Conservation (phyloP, 2,888 invertebrate species). For the Phrixothrix hirtus region DNA sequence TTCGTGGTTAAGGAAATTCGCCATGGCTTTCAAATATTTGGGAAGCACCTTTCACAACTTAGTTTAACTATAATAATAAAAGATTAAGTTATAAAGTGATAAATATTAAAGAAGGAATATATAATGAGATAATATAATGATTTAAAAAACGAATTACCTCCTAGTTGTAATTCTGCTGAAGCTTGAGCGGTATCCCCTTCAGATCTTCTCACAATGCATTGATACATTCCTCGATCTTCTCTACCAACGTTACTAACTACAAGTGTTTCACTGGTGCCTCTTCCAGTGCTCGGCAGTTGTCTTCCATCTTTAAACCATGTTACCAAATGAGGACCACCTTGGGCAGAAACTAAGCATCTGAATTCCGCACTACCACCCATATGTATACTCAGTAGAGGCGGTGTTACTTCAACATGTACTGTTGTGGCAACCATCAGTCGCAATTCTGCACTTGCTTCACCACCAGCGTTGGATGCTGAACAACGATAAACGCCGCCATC, state of each 20-base stretch:
- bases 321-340: slow-evolving; percentile 57
- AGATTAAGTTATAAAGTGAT: not conserved
- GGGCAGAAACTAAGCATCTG: slow-evolving; percentile 63
- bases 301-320: slow-evolving; percentile 69
- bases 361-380: slow-evolving; percentile 76
- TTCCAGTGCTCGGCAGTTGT: slow-evolving; percentile 67
- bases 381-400: slow-evolving; percentile 69
- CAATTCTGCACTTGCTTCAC: slow-evolving; percentile 71
- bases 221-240: slow-evolving; percentile 77
- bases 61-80: too few relatives aligned
- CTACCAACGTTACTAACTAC: slow-evolving; percentile 69
- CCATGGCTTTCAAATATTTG: too few relatives aligned
- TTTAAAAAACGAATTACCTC: slow-evolving; percentile 57
- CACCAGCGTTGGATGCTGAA: slow-evolving; percentile 69
- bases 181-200: slow-evolving; percentile 78
- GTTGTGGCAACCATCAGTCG: slow-evolving; percentile 68
- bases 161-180: slow-evolving; percentile 72
- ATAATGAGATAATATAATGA: not conserved
- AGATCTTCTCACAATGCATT: slow-evolving; percentile 70
- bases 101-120: not conserved
- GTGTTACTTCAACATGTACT: slow-evolving; percentile 69
- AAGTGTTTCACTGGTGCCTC: slow-evolving; percentile 66
- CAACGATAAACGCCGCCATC: slow-evolving; percentile 72
- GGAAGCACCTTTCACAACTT: too few relatives aligned
- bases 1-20: too few relatives aligned